Evolutionary conservation across 2,797 vertebrate species (phyloP).

Genomic region (Karalla daura): DNA sequence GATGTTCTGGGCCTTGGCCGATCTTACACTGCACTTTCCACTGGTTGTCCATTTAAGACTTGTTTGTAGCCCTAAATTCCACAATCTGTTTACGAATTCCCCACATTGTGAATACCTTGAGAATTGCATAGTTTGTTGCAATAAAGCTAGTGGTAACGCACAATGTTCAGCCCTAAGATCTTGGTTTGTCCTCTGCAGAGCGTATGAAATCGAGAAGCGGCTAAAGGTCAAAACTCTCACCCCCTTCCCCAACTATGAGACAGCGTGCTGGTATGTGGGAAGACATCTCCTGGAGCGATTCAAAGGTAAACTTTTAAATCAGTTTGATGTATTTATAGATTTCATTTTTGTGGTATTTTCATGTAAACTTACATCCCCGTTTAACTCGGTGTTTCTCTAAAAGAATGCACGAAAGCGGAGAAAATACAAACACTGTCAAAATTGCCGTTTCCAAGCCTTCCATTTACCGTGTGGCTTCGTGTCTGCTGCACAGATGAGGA

Average conservation of each 20-base stretch:
- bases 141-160: slow-evolving; percentile 18
- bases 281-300: slow-evolving; percentile 94
- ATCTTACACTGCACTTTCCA: slow-evolving; percentile 22
- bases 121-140: slow-evolving; percentile 11
- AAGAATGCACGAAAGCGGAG: slow-evolving; percentile 44
- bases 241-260: slow-evolving; percentile 96
- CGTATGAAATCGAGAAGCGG: slow-evolving; percentile 95
- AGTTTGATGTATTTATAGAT: not conserved
- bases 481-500: slow-evolving; percentile 84
- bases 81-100: slow-evolving; percentile 30
- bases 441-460: slow-evolving; percentile 12
- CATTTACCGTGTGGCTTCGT: slow-evolving; percentile 17
- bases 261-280: slow-evolving; percentile 97
- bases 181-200: slow-evolving; percentile 82
- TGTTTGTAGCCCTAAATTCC: slow-evolving; percentile 11
- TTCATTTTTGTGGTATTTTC: not conserved
- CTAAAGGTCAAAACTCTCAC: slow-evolving; percentile 94
- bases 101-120: slow-evolving; percentile 15
- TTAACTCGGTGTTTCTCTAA: slow-evolving; percentile 18
- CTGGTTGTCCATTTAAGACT: slow-evolving; percentile 5
- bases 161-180: slow-evolving; percentile 24
- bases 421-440: slow-evolving; percentile 49
- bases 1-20: slow-evolving; percentile 1
- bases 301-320: slow-evolving; percentile 87
- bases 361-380: slow-evolving; percentile 19